Evolutionary conservation across 2,888 invertebrate genomes (phyloP), one percentile per base, ranked within the genome.

Genomic region (Argynnis bischoffii): DNA sequence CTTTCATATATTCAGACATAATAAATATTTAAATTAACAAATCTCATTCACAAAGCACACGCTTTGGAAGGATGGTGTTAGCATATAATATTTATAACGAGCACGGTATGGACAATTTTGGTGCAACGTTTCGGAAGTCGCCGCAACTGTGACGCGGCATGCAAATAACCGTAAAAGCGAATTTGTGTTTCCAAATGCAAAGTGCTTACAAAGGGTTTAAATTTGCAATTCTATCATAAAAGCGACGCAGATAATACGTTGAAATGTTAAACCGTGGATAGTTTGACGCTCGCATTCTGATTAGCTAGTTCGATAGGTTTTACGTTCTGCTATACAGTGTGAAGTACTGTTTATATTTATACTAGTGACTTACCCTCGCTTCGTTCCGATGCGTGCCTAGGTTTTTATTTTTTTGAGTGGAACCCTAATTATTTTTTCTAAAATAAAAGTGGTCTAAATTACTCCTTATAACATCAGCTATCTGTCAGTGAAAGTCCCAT

Each of bases 181-280:
- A 90, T 90, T 91, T 90, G 90, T 91, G 92, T 92, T 88, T 80
- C 83, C 83, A 84, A 90, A 91, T 88, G 87, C 89, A 82, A 83
- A 89, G 81, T 87, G 89, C 87, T 90, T 91, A 90, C 90, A 88
- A 89, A 90, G 88, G 89, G 90, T 88, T 91, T 86, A 90, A 90
- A 92, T 92, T 92, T 91, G 90, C 90, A 91, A 92, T 90, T 92
- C 92, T 87, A 89, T 89, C 85, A 89, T 90, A 88, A 83, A 81
- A 86, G 83, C 86, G 82, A 85, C 84, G 86, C 85, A 85, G 83
- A 89, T 90, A 87, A 89, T 89, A 87, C 84, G 85, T 79, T 79
- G 81, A 81, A 87, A 88, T 87, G 86, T 85, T 83, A 87, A 88
- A 85, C 84, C 84, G 80, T 82, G 81, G 79, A 84, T 85, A 84